Percentiles rank a stretch among this genome's conserved stretches.
Evolutionary conservation across 2,888 invertebrate species (phyloP).

Genomic region (Microctonus hyperodae): DNA sequence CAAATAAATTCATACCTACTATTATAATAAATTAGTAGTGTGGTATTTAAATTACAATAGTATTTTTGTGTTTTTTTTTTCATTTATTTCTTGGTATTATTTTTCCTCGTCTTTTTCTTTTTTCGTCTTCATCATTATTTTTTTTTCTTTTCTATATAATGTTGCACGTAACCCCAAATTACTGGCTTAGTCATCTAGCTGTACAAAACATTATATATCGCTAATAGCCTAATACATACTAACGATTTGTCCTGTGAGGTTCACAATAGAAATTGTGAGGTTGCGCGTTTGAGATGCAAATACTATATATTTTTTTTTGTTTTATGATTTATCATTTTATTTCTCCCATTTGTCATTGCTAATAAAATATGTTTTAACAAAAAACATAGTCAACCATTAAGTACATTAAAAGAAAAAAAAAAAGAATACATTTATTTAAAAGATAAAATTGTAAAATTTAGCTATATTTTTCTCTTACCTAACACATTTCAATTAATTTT

Average conservation of each 20-base stretch:
- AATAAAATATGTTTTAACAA: neutral
- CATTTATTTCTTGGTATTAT: slow-evolving; percentile 13
- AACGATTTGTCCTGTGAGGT: slow-evolving; percentile 60
- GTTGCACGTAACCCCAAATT: slow-evolving; percentile 61
- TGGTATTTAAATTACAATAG: slow-evolving; percentile 59
- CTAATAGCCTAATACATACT: slow-evolving; percentile 51
- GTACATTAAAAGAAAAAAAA: slow-evolving; percentile 44
- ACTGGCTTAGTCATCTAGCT: slow-evolving; percentile 62
- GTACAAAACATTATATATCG: slow-evolving; percentile 62
- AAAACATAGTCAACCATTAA: slow-evolving; percentile 44
- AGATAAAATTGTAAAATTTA: neutral
- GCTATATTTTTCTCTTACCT: neutral
- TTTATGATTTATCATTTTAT: slow-evolving; percentile 23
- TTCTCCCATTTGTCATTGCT: slow-evolving; percentile 35
- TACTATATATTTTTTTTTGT: slow-evolving; percentile 31
- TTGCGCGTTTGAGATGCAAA: slow-evolving; percentile 44
- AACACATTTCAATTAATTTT: neutral
- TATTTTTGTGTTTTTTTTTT: slow-evolving; percentile 42
- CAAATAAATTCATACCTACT: slow-evolving; percentile 57
- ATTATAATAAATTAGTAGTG: slow-evolving; percentile 49
- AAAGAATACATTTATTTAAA: slow-evolving; percentile 48
- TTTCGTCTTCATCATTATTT: neutral
- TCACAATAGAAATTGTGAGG: slow-evolving; percentile 51
- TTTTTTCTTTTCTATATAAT: slow-evolving; percentile 52
- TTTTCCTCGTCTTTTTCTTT: neutral